phyloP scores from a whole-genome alignment of 2,888 invertebrate genomes.

The Campoplex nolae region DNA sequence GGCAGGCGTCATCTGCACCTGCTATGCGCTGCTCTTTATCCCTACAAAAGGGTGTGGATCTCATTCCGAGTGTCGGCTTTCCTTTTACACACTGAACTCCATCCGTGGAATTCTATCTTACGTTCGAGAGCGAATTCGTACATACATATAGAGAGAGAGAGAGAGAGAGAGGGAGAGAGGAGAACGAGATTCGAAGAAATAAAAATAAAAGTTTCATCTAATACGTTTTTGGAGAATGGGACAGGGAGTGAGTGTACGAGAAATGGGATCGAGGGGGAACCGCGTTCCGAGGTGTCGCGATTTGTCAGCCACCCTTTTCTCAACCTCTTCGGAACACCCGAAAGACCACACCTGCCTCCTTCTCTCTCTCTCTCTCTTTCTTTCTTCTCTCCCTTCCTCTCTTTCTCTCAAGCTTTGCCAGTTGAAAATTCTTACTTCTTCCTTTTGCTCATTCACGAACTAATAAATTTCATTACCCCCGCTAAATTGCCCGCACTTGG shows the following conservation, averaged over 20 bases:
- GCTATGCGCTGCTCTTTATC: constrained; percentile 29
- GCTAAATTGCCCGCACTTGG: constrained; percentile 68
- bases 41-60: constrained; percentile 28
- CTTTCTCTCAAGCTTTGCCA: constrained; percentile 22
- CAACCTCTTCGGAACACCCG: constrained; percentile 44
- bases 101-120: constrained; percentile 23
- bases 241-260: background rate
- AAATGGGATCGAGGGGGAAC: constrained; percentile 33
- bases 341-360: constrained; percentile 59
- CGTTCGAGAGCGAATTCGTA: background rate
- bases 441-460: constrained; percentile 55
- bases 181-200: constrained; percentile 46
- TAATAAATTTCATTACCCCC: constrained; percentile 74
- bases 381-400: background rate
- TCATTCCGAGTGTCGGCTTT: constrained; percentile 56
- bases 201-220: constrained; percentile 50
- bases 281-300: constrained; percentile 74
- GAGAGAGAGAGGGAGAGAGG: constrained; percentile 16
- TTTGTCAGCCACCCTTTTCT: constrained; percentile 73
- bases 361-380: constrained; percentile 6
- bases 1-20: constrained; percentile 65
- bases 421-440: constrained; percentile 49
- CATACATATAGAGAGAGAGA: background rate
- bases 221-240: constrained; percentile 58
- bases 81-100: constrained; percentile 32